A percentile compares a stretch with the other conserved stretches of the same genome.
Evolutionary conservation across 1,140 invertebrate genomes (phyloP).

Genomic region (Trypoxylus dichotomus): DNA sequence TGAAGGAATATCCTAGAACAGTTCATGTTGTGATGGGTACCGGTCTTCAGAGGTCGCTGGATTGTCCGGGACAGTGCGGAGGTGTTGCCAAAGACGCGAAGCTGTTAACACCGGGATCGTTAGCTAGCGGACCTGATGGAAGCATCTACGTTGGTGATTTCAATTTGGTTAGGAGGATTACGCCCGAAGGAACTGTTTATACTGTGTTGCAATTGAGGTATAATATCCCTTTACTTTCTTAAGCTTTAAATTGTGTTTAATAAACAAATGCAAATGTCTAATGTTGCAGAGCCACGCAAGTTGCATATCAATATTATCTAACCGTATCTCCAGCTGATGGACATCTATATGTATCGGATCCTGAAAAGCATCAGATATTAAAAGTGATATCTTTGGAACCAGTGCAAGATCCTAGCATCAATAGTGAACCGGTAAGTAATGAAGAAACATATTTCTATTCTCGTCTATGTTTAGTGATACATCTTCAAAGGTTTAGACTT

Average conservation of each 20-base stretch:
- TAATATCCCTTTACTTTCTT: slow-evolving; percentile 36
- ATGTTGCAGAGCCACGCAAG: slow-evolving; percentile 88
- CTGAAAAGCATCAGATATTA: slow-evolving; percentile 86
- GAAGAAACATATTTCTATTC: no score
- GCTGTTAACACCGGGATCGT: slow-evolving; percentile 87
- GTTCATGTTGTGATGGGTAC: slow-evolving; percentile 93
- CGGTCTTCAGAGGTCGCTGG: slow-evolving; percentile 77
- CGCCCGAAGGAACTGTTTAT: slow-evolving; percentile 86
- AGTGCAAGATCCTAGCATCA: slow-evolving; percentile 79
- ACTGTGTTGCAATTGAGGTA: slow-evolving; percentile 92
- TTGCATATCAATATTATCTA: slow-evolving; percentile 93
- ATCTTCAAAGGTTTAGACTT: no score
- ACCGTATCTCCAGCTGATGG: slow-evolving; percentile 94
- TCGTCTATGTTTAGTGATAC: no score
- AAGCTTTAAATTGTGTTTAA: slow-evolving; percentile 46
- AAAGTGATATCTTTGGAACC: slow-evolving; percentile 73
- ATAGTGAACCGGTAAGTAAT: slow-evolving; percentile 70
- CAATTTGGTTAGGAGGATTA: slow-evolving; percentile 91
- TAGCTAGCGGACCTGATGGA: slow-evolving; percentile 93
- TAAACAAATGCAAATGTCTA: no score
- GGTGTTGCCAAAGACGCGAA: slow-evolving; percentile 83
- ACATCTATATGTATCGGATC: slow-evolving; percentile 94
- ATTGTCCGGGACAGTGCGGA: slow-evolving; percentile 80
- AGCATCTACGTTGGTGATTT: slow-evolving; percentile 97
- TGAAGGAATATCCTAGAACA: slow-evolving; percentile 89